These are phyloP conservation scores for Arnoldichthys spilopterus DNA, from an alignment of 2,797 vertebrate genomes.

Conservation along the genomic window DNA sequence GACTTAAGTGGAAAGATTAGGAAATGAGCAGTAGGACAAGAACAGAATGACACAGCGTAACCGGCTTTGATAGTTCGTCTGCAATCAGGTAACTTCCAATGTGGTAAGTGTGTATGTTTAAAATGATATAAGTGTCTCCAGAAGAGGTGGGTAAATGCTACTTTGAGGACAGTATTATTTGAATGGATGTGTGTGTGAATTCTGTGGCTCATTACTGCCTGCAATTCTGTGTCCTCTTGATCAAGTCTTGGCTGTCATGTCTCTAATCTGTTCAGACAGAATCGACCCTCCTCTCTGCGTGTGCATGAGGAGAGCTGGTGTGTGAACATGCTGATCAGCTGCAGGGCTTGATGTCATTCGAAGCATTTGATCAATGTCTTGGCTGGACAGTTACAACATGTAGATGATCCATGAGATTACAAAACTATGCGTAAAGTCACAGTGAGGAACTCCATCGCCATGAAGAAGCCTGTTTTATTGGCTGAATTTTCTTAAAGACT, in stretches of 20 bases:
- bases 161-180: neutral
- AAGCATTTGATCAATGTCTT: neutral
- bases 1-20: too few relatives aligned
- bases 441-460: neutral
- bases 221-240: neutral
- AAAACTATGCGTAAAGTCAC: neutral
- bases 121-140: neutral
- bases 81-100: neutral
- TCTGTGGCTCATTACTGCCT: neutral
- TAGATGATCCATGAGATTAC: neutral
- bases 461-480: neutral
- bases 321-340: constrained; percentile 8
- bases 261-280: neutral
- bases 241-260: neutral
- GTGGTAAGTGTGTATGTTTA: neutral
- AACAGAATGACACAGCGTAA: too few relatives aligned
- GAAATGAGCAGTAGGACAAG: too few relatives aligned
- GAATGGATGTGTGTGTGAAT: neutral
- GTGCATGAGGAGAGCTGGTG: neutral
- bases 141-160: neutral
- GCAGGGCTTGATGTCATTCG: neutral
- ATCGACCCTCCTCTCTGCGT: neutral
- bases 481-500: too few relatives aligned
- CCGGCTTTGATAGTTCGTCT: too few relatives aligned
- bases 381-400: neutral